phyloP scores from a whole-genome alignment of 2,113 vertebrate genomes.

The Sula dactylatra region DNA sequence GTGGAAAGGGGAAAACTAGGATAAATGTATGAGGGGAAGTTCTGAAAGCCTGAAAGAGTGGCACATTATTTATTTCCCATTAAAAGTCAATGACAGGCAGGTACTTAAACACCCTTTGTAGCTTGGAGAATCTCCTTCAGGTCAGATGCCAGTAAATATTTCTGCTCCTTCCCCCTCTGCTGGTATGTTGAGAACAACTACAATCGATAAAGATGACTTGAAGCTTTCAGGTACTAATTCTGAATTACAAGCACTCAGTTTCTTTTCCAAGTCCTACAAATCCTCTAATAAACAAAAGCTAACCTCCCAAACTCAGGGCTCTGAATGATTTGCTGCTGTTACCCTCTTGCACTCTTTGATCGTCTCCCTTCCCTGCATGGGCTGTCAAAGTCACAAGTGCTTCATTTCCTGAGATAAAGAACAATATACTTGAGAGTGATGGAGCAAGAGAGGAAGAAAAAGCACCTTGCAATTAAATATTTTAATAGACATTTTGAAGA shows the following conservation, averaged over 20 bases:
- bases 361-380: neutral
- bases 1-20: neutral
- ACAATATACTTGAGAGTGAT: neutral
- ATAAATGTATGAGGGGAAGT: no score
- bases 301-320: neutral
- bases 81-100: neutral
- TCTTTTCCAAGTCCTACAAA: neutral
- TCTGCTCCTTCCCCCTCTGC: neutral
- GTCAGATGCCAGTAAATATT: neutral
- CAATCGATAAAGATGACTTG: neutral
- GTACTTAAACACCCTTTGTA: rapidly evolving
- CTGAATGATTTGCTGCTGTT: neutral
- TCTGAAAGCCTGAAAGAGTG: neutral
- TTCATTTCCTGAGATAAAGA: neutral
- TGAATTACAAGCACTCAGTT: neutral
- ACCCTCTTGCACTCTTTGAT: neutral
- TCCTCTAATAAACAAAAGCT: neutral
- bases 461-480: slow-evolving; percentile 50
- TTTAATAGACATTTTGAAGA: slow-evolving; percentile 18
- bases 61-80: neutral
- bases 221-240: neutral
- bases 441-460: neutral
- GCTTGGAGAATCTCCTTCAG: neutral
- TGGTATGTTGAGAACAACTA: neutral
- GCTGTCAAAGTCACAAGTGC: neutral